Evolutionary conservation across 2,113 vertebrate species (phyloP), one percentile per base, ranked within the genome.

Genomic region (Rhynchopsitta pachyrhyncha): DNA sequence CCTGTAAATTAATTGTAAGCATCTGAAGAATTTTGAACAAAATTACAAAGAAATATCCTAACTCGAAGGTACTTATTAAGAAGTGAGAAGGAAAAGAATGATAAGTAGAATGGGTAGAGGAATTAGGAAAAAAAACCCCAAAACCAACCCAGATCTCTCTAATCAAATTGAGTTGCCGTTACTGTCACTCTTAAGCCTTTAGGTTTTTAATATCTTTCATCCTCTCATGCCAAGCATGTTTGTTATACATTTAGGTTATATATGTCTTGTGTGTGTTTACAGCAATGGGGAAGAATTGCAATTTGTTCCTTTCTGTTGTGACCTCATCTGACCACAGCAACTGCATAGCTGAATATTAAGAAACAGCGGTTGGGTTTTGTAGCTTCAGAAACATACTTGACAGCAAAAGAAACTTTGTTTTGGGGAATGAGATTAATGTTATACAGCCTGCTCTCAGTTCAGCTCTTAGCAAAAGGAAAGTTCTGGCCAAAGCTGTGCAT

Each of bases 1-100:
- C 68, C 78, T 96, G 88, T 84, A 92, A 95, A 95, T 59, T 44
- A 95, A 96, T 92, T 95, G 50, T 49, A 97, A 96, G 53, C 68
- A 96, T 82, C 82, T 97, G 91, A 96, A 94, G 71, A 95, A 94
- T 97, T 97, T 96, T 95, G 62, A 92, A 71, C 35, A 86, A 53
- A 91, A 90, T 63, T 91, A 29, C 9, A 67, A 67, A 86, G 57
- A 92, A 69, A 92, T 7, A 17, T 2, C 14, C 42, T 82, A 90
- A 86, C 39, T 89, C 46, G 23, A 86, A 82, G 77, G 60, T 64
- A 71, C 12, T 47, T 69, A 70, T 39, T 95, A 92, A 96, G 62
- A 91, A 87, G 50, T 52, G 25, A 88, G 66, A 96, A 93, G 28
- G 39, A 86, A 90, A 74, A 76, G n/a, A 91, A 69, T 77, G 57